A percentile compares a stretch with the other conserved stretches of the same genome.
Conservation (phyloP, 2,888 invertebrate species). For the Eustalomyia histrio region DNA sequence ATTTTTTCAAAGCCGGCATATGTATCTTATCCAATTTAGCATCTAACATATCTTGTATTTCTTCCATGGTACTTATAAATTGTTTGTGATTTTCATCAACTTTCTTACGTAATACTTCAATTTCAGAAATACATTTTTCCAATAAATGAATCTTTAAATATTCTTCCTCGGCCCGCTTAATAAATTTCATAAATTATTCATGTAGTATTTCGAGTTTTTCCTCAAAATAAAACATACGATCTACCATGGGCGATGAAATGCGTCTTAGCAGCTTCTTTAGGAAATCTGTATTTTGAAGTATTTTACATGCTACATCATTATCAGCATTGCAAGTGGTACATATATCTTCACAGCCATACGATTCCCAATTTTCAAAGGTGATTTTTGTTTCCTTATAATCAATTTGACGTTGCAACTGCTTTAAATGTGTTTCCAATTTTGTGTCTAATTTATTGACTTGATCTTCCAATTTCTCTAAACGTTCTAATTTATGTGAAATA, state of each 20-base stretch:
- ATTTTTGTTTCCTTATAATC: constrained; percentile 63
- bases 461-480: constrained; percentile 68
- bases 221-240: constrained; percentile 70
- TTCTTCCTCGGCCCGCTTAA: constrained; percentile 70
- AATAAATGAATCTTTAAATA: constrained; percentile 72
- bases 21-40: constrained; percentile 77
- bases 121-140: constrained; percentile 72
- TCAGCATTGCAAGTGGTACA: constrained; percentile 74
- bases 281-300: constrained; percentile 73
- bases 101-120: constrained; percentile 68
- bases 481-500: constrained; percentile 68
- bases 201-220: constrained; percentile 69
- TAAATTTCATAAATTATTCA: constrained; percentile 68
- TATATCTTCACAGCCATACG: constrained; percentile 72
- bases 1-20: constrained; percentile 76
- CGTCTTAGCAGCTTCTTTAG: constrained; percentile 74
- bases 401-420: constrained; percentile 68
- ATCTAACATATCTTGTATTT: constrained; percentile 78
- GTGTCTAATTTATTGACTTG: constrained; percentile 67
- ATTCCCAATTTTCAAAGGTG: constrained; percentile 67
- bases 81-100: constrained; percentile 68
- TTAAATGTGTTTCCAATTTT: constrained; percentile 71
- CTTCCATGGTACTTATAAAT: constrained; percentile 75
- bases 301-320: constrained; percentile 73
- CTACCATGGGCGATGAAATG: constrained; percentile 72